Evolutionary conservation across 2,797 vertebrate genomes (phyloP), one percentile per base, ranked within the genome.

Genomic region (Schizopygopsis pylzovi): DNA sequence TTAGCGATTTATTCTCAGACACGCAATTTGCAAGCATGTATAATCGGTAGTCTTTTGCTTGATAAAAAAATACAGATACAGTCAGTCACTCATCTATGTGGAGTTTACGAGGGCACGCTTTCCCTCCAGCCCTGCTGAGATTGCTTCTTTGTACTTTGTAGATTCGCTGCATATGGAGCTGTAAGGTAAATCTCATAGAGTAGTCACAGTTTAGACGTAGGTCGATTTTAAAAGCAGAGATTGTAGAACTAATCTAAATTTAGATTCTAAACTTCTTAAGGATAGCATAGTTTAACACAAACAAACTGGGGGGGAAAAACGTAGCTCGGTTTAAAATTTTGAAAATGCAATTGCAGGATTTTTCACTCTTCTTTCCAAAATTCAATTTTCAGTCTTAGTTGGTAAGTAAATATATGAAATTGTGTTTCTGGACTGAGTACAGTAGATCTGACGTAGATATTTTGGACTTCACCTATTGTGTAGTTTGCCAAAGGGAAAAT

Each of bases 401-500:
- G 59, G 63, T 71, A 87, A 89, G 83, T 63, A 28, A 80, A 88
- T 81, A 73, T 6, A 52, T 41, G 59, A 81, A 76, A 67, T 80
- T 39, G 25, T 15, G 0, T 65, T 76, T 63, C 76, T 82, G 83
- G 70, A 67, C 28, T 76, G 43, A 47, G 47, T 87, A 84, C 82
- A 39, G 73, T 81, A 86, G 86, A 85, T 78, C 84, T 81, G 83
- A 85, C 52, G 67, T 78, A 54, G 56, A 83, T 82, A 71, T 78
- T 49, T 79, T 80, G 71, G 65, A 80, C 70, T 83, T 65, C 75
- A 79, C 93, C 92, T 92, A 89, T 92, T 93, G 93, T 94, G 93
- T 94, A 94, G 94, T 91, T 93, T 94, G 93, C 93, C 92, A 94
- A 95, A 94, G 94, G 94, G 28, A 85, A 95, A 93, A 90, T 87